phyloP scores from a whole-genome alignment of 2,797 vertebrate genomes.

The Falco cherrug region DNA sequence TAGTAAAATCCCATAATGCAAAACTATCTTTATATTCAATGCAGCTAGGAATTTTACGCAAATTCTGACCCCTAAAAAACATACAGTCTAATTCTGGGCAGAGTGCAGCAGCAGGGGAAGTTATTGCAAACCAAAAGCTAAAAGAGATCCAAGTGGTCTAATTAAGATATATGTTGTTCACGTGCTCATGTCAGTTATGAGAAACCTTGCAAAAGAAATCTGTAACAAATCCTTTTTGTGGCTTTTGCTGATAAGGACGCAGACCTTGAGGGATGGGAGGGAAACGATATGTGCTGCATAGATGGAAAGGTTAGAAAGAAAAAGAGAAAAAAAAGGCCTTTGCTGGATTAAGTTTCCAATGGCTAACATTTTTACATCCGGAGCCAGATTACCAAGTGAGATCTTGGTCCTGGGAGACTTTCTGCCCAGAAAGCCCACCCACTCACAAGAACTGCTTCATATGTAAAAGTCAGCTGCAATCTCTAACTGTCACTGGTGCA shows the following conservation, averaged over 20 bases:
- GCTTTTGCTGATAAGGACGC: neutral
- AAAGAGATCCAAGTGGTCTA: neutral
- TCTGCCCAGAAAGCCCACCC: neutral
- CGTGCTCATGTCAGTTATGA: neutral
- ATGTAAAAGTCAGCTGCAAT: neutral
- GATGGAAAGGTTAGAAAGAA: neutral
- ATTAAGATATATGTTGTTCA: neutral
- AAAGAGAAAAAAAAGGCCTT: neutral
- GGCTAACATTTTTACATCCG: neutral
- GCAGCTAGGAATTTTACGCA: neutral
- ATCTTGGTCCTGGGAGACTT: conserved; percentile 28
- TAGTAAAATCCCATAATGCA: neutral
- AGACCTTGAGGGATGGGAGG: neutral
- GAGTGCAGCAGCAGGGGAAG: neutral
- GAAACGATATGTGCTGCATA: neutral
- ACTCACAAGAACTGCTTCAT: neutral
- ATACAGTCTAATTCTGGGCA: neutral
- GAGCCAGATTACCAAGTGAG: neutral
- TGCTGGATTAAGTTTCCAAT: conserved; percentile 11
- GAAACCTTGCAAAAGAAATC: neutral
- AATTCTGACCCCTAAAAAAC: neutral
- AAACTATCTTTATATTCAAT: neutral
- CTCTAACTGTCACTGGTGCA: neutral
- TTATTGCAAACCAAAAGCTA: neutral
- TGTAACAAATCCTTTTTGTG: neutral